Evolutionary conservation across 2,797 vertebrate genomes (phyloP), one percentile per base, ranked within the genome.

Genomic region (Coregonus ussuriensis): DNA sequence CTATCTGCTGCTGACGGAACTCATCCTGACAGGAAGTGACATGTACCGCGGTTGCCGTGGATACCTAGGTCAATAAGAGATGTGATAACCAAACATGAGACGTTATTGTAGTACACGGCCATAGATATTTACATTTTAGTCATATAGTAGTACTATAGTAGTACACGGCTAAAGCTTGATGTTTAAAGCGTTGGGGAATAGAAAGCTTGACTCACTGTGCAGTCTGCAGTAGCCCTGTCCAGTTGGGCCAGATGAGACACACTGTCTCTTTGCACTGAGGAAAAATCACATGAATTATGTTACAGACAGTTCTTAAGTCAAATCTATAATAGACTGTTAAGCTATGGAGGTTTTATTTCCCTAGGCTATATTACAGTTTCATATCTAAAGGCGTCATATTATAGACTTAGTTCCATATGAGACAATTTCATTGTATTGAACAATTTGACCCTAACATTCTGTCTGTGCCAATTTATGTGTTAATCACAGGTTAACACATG

Each of bases 1-100:
- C 96, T 84, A 96, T 88, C 88, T 99, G 97, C 91, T 99, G 97
- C 88, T 97, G 98, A 84, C 96, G 96, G 85, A 98, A 97, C 82
- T 97, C 97, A 74, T 98, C 97, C 85, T 98, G 96, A 21, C 95
- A 96, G 88, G 93, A 97, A 79, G 97, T 95, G 84, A 99, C 95
- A 0, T 99, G 98, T 5, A 99, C 80, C 0, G 93, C 89, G 29
- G 91, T 89, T 72, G 91, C 95, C 81, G 76, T 79, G 79, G 88
- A 91, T 4, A 84, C 87, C 95, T 95, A 35, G 4, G 68, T 13
- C 69, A 31, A 68, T 18, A 3, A 29, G 65, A 67, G 31, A 67
- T 15, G 72, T 31, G 52, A 62, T 31, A 63, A 47, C 9, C 59
- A 29, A 29, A 63, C 21, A 63, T 63, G 59, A 72, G 71, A 53